Base-by-base conservation (phyloP, 2,113 vertebrate genomes). In the Menidia beryllina region DNA sequence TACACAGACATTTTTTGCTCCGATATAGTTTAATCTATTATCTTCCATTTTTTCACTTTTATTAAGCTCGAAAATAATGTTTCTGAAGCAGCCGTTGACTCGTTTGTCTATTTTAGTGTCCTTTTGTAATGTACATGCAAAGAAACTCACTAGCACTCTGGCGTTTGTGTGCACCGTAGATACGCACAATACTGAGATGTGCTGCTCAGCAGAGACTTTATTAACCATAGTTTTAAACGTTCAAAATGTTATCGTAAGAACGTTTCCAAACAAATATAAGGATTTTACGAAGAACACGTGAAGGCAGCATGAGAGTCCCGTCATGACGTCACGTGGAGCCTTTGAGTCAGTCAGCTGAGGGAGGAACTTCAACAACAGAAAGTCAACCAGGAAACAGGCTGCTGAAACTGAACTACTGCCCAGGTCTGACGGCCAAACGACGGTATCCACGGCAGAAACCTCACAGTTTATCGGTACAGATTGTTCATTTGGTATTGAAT, bases 301-400 rank as follows among this genome's bases (percentile, higher is more conserved):
- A 90, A 89, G 3, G 86, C 81, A 53, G 50, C 86, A 45, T 24
- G 17, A 72, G 55, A 75, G 85, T 55, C 69, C 66, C 72, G 56
- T 24, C 53, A 47, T 91, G 88, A 91, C 91, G 90, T 91, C 86
- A 87, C 21, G 36, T 0, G 45, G 34, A 86, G 72, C 61, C 2
- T 66, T 69, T 0, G 58, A 62, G 45, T 83, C 77, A 76, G 81
- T 85, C 84, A 84, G 83, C 78, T 86, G 89, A 84, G 67, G 78
- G 86, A 85, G 86, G 82, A 85, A 83, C 76, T 80, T 69, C 53
- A 51, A 63, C 60, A 69, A 34, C 68, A 82, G 69, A 77, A 82
- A 87, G 70, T 77, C 45, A 88, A 88, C 79, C 90, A 92, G 90
- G 90, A 92, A 91, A 59, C 75, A 34, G 25, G 71, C 69, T 36